phyloP scores from a whole-genome alignment of 2,888 invertebrate genomes.

The Drepanosiphum platanoidis region DNA sequence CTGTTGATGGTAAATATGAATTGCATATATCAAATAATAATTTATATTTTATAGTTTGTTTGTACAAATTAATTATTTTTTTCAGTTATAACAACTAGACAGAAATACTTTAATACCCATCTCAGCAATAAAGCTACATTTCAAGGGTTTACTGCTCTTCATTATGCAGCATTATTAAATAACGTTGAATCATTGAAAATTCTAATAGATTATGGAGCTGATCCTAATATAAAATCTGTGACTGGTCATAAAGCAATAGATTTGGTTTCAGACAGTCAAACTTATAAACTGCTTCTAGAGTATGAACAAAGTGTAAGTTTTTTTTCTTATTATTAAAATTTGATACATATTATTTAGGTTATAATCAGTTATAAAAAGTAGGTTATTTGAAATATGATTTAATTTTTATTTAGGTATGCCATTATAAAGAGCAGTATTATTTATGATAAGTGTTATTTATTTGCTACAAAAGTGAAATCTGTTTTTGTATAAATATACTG shows the following conservation, averaged over 20 bases:
- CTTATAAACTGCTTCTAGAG: slow-evolving; percentile 72
- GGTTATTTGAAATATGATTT: too few relatives aligned
- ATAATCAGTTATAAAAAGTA: too few relatives aligned
- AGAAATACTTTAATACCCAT: slow-evolving; percentile 82
- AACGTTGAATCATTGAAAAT: slow-evolving; percentile 73
- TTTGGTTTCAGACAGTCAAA: slow-evolving; percentile 76
- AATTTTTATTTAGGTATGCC: too few relatives aligned
- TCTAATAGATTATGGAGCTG: slow-evolving; percentile 78
- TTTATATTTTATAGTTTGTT: slow-evolving; percentile 32
- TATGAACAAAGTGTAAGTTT: slow-evolving; percentile 43
- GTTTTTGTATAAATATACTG: too few relatives aligned
- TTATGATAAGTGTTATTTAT: too few relatives aligned
- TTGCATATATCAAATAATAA: not conserved
- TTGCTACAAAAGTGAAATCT: too few relatives aligned
- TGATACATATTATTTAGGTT: too few relatives aligned
- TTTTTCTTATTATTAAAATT: not conserved
- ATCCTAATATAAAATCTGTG: slow-evolving; percentile 80
- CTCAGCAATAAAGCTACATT: slow-evolving; percentile 74
- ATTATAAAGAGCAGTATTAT: too few relatives aligned
- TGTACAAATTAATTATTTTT: slow-evolving; percentile 60
- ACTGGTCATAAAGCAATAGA: slow-evolving; percentile 80
- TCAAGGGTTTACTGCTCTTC: slow-evolving; percentile 86
- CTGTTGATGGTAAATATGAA: slow-evolving; percentile 5
- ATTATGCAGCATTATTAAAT: slow-evolving; percentile 86
- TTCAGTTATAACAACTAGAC: slow-evolving; percentile 74